phyloP scores from a whole-genome alignment of 2,888 invertebrate genomes.

The Agrypnus murinus region DNA sequence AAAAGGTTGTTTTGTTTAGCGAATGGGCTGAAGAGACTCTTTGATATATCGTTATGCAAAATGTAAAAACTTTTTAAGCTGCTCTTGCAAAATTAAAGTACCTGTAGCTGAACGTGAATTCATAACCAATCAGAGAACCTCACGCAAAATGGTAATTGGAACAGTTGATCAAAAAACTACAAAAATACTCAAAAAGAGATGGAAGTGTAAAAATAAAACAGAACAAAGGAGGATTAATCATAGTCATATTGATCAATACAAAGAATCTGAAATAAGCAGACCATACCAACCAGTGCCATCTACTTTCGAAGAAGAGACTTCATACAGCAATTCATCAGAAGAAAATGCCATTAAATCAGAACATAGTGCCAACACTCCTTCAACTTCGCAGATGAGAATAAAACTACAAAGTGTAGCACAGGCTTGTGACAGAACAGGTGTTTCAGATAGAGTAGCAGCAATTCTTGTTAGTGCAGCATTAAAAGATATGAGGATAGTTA shows the following conservation, averaged over 20 bases:
- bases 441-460: slow-evolving; percentile 12
- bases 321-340: neutral
- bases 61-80: neutral
- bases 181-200: too few species aligned
- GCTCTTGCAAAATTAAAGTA: neutral
- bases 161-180: too few species aligned
- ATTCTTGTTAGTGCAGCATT: neutral
- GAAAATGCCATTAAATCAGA: too few species aligned
- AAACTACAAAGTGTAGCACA: slow-evolving; percentile 24
- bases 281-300: slow-evolving; percentile 1
- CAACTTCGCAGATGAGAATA: slow-evolving; percentile 20
- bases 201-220: neutral
- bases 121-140: neutral
- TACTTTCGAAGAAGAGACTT: neutral
- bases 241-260: neutral
- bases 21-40: slow-evolving; percentile 11
- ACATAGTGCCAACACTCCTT: neutral
- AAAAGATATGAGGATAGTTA: slow-evolving; percentile 19
- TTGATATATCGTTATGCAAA: slow-evolving; percentile 7
- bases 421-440: slow-evolving; percentile 21
- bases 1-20: slow-evolving; percentile 9
- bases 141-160: neutral
- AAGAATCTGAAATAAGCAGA: slow-evolving; percentile 6
- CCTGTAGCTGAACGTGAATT: neutral
- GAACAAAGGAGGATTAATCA: neutral